phyloP scores from a whole-genome alignment of 2,797 vertebrate genomes.

The Selene dorsalis region DNA sequence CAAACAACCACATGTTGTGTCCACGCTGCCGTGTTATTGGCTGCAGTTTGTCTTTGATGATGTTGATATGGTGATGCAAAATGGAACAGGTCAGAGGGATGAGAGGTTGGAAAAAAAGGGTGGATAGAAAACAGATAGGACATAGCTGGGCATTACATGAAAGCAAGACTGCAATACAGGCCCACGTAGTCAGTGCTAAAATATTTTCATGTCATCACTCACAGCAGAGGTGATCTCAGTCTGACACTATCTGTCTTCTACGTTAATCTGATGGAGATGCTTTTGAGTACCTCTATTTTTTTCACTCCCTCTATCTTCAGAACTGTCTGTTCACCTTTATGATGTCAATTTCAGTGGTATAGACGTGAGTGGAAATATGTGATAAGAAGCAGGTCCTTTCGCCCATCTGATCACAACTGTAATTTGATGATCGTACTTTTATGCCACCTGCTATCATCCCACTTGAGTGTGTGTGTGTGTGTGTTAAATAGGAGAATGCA shows the following conservation, averaged over 20 bases:
- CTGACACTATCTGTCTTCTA: constrained; percentile 63
- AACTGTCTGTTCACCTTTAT: constrained; percentile 31
- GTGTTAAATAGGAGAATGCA: not conserved
- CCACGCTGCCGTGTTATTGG: not conserved
- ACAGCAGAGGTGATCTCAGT: constrained; percentile 59
- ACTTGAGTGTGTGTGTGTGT: not conserved
- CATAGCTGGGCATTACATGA: constrained; percentile 65
- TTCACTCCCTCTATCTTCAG: constrained; percentile 10
- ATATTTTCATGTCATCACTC: constrained; percentile 65
- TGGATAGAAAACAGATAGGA: constrained; percentile 58
- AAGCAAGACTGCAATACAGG: constrained; percentile 55
- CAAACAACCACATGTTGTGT: not conserved
- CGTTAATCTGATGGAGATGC: constrained; percentile 80
- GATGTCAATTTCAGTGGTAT: constrained; percentile 35
- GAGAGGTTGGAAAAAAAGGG: constrained; percentile 55
- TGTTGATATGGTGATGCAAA: constrained; percentile 27
- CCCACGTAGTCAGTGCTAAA: constrained; percentile 56
- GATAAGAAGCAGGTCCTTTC: constrained; percentile 48
- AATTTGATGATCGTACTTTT: constrained; percentile 11
- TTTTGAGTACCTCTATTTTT: constrained; percentile 56
- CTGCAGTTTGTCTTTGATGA: constrained; percentile 28
- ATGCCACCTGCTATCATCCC: constrained; percentile 14
- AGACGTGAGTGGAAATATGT: constrained; percentile 46
- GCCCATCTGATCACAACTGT: constrained; percentile 34
- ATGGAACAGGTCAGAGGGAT: constrained; percentile 61